A percentile compares a stretch with the other conserved stretches of the same genome.
Conservation (phyloP, 2,797 vertebrate genomes). For the Crenuchus spilurus region DNA sequence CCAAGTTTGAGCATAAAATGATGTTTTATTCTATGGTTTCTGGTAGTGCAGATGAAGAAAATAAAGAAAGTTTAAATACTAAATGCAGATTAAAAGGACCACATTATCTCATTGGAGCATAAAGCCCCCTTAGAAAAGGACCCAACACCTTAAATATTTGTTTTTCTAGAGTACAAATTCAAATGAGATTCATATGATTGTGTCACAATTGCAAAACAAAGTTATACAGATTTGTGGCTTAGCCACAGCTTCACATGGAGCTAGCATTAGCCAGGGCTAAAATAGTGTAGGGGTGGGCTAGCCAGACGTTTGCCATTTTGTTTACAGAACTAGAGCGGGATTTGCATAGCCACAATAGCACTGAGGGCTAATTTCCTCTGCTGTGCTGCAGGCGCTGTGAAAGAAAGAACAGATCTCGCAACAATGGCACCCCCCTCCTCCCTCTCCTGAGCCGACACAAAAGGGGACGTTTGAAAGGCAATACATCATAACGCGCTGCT, state of each 20-base stretch:
- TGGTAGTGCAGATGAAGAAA: too few species aligned
- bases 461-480: constrained; percentile 49
- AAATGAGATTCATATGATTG: too few species aligned
- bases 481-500: constrained; percentile 50
- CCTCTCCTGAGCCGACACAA: constrained; percentile 45
- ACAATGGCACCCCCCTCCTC: constrained; percentile 29
- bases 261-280: background rate
- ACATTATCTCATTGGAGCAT: too few species aligned
- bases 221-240: background rate
- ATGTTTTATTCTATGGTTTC: too few species aligned
- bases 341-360: constrained; percentile 58
- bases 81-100: too few species aligned
- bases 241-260: background rate
- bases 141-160: too few species aligned
- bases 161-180: too few species aligned
- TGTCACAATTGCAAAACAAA: background rate
- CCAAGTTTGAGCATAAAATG: too few species aligned
- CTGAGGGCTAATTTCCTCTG: constrained; percentile 48
- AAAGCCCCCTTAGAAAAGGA: too few species aligned
- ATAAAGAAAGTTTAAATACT: too few species aligned
- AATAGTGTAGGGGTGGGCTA: background rate
- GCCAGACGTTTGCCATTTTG: constrained; percentile 23
- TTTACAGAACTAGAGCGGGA: constrained; percentile 55
- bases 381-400: constrained; percentile 27
- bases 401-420: constrained; percentile 22